phyloP scores from a whole-genome alignment of 2,888 invertebrate species.

The Nemurella pictetii region DNA sequence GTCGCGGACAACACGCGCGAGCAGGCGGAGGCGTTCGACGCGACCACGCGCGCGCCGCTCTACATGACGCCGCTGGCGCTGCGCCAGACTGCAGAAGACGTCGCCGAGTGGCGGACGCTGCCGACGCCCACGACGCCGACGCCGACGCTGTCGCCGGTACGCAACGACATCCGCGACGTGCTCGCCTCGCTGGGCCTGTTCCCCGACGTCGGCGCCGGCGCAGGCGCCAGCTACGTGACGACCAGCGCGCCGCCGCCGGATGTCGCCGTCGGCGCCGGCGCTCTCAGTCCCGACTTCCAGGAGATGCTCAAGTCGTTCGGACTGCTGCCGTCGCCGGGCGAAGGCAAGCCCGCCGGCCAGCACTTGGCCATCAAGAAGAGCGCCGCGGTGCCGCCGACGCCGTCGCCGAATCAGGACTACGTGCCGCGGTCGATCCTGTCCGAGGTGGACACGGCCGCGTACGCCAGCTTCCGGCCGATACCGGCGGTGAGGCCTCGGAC shows the following conservation, averaged over 20 bases:
- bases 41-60: neutral
- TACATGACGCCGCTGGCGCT: neutral
- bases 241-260: conserved; percentile 39
- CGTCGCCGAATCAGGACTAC: conserved; percentile 30
- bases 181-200: conserved; percentile 54
- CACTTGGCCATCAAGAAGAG: neutral
- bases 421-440: conserved; percentile 43
- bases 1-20: neutral
- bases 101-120: conserved; percentile 34
- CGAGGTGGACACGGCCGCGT: conserved; percentile 49
- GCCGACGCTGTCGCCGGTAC: conserved; percentile 45
- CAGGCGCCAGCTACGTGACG: conserved; percentile 44
- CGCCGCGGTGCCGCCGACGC: neutral
- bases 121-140: neutral
- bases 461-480: conserved; percentile 53
- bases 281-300: conserved; percentile 39
- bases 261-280: conserved; percentile 43
- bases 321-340: conserved; percentile 31
- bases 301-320: conserved; percentile 38
- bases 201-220: conserved; percentile 44
- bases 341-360: conserved; percentile 17
- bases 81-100: conserved; percentile 29
- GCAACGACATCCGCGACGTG: conserved; percentile 51
- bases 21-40: neutral
- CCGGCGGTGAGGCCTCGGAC: conserved; percentile 46